Conservation (phyloP, 2,797 vertebrate genomes). For the Peromyscus eremicus region DNA sequence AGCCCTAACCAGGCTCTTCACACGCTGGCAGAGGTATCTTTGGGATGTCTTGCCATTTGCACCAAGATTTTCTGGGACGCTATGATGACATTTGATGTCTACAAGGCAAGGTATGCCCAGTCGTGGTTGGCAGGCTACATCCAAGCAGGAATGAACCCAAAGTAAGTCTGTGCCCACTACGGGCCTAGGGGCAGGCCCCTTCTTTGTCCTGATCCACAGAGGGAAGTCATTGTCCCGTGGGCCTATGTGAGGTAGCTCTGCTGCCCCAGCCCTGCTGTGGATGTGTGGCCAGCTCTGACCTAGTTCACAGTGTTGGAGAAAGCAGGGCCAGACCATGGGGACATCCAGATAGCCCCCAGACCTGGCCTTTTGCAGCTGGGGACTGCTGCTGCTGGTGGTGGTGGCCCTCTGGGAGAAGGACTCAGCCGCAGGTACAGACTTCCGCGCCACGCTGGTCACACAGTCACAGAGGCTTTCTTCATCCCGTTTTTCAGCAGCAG, state of each 20-base stretch:
- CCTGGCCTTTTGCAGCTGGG: slow-evolving; percentile 78
- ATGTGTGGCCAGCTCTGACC: slow-evolving; percentile 85
- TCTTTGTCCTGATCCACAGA: slow-evolving; percentile 55
- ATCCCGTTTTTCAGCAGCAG: not conserved
- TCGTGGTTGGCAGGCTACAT: slow-evolving; percentile 29
- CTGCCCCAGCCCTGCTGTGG: slow-evolving; percentile 71
- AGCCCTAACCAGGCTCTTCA: slow-evolving; percentile 78
- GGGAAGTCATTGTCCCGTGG: slow-evolving; percentile 38
- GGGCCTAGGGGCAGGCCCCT: not conserved
- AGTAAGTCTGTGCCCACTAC: slow-evolving; percentile 60
- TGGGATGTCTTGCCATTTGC: slow-evolving; percentile 21
- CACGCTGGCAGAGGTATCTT: slow-evolving; percentile 11
- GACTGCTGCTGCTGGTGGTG: not conserved
- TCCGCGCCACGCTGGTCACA: not conserved
- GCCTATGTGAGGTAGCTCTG: slow-evolving; percentile 46
- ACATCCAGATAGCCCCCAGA: slow-evolving; percentile 84
- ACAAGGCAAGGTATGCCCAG: slow-evolving; percentile 61
- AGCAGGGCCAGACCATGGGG: slow-evolving; percentile 48
- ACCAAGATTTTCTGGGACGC: slow-evolving; percentile 84
- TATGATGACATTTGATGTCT: slow-evolving; percentile 79
- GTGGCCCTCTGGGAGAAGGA: not conserved
- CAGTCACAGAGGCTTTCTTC: not conserved
- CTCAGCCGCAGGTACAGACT: rapidly evolving
- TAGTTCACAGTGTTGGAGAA: slow-evolving; percentile 60
- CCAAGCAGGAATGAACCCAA: slow-evolving; percentile 50